These are phyloP conservation scores for Seira sanloemensis DNA, from an alignment of 2,888 invertebrate species.

Conservation along the genomic window DNA sequence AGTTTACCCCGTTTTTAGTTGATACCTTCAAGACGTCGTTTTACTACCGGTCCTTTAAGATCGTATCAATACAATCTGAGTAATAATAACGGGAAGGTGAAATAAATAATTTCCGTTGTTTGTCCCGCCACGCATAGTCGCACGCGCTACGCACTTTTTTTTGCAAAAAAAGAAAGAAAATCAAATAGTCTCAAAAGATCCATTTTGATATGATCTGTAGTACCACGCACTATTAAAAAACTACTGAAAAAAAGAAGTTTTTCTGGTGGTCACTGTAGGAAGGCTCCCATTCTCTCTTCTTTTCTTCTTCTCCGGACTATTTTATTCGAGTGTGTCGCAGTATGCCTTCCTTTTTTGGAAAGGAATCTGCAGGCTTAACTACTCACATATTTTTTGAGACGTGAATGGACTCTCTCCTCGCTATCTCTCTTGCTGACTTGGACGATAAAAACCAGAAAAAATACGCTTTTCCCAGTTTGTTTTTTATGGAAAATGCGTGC, in stretches of 20 bases:
- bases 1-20: no score
- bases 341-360: conserved; percentile 27
- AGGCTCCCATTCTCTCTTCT: neutral
- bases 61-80: no score
- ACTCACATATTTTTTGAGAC: neutral
- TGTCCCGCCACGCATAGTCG: neutral
- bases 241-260: conserved; percentile 10
- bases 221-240: conserved; percentile 4
- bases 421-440: neutral
- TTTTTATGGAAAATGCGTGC: no score
- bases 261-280: conserved; percentile 1
- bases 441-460: no score
- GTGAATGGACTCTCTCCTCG: neutral
- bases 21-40: no score
- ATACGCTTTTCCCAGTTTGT: no score
- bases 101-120: conserved; percentile 4
- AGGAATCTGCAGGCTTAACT: conserved; percentile 36
- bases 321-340: conserved; percentile 36
- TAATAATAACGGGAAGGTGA: neutral
- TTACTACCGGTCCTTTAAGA: no score
- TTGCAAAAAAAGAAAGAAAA: neutral
- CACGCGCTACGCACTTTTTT: neutral
- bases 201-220: neutral
- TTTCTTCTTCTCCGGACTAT: conserved; percentile 20
- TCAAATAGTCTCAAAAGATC: neutral